Percentiles rank a stretch among this genome's conserved stretches.
phyloP scores from a whole-genome alignment of 2,113 vertebrate species.

The Nipponia nippon region DNA sequence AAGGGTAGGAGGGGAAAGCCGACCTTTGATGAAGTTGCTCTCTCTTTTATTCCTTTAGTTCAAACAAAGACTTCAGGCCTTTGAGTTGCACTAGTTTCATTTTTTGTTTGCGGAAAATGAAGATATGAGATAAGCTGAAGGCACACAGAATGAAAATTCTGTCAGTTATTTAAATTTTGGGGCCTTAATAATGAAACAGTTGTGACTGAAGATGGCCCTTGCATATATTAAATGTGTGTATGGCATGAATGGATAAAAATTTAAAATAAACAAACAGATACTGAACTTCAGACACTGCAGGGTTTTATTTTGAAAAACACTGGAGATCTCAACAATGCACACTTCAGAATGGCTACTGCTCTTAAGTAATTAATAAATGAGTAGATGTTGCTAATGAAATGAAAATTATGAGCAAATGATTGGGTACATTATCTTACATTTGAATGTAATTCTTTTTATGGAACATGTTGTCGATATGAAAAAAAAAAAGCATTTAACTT shows the following conservation, averaged over 20 bases:
- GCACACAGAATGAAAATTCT: not conserved
- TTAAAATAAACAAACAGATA: not conserved
- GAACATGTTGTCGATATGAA: not conserved
- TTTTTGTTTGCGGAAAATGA: not conserved
- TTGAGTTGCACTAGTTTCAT: not conserved
- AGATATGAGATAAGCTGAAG: not conserved
- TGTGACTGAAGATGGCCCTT: not conserved
- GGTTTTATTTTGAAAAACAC: not conserved
- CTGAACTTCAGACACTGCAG: not conserved
- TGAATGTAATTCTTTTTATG: slow-evolving; percentile 28
- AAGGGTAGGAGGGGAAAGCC: not conserved
- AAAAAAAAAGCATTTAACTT: slow-evolving; percentile 59
- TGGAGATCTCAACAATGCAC: not conserved
- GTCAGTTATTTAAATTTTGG: not conserved
- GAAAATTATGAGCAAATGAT: slow-evolving; percentile 46
- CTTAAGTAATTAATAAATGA: slow-evolving; percentile 50
- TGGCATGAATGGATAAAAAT: not conserved
- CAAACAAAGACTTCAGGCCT: not conserved
- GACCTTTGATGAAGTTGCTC: slow-evolving; percentile 17
- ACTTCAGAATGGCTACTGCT: not conserved
- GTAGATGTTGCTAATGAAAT: slow-evolving; percentile 21
- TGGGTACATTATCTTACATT: slow-evolving; percentile 13
- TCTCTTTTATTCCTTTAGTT: not conserved
- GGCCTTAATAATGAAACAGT: not conserved
- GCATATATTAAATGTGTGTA: not conserved